Evolutionary conservation across 2,888 invertebrate genomes (phyloP).

Genomic region (Lasioglossum figueresi): DNA sequence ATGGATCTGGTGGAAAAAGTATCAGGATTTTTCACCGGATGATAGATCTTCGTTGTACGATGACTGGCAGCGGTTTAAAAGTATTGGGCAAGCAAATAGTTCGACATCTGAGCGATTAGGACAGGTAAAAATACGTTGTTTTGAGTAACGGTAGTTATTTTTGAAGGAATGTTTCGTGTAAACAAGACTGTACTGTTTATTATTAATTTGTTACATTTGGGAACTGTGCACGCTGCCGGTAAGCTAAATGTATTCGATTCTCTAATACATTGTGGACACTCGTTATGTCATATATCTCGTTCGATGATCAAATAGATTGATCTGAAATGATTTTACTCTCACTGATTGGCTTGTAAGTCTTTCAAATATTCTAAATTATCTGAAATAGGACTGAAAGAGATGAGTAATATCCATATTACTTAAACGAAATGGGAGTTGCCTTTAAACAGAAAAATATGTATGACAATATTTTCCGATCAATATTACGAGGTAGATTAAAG

Average conservation of each 20-base stretch:
- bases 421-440: too few relatives aligned
- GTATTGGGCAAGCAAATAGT: neutral
- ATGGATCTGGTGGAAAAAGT: neutral
- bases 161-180: neutral
- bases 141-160: neutral
- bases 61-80: constrained; percentile 4
- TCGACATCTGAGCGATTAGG: neutral
- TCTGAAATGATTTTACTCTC: neutral
- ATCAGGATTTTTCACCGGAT: neutral
- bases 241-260: neutral
- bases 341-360: too few relatives aligned
- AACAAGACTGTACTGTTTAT: neutral
- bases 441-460: too few relatives aligned
- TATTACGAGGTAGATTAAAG: too few relatives aligned
- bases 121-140: neutral
- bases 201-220: neutral
- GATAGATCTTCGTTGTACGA: neutral
- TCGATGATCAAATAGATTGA: neutral
- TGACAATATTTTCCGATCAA: too few relatives aligned
- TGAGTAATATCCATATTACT: too few relatives aligned
- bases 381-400: too few relatives aligned
- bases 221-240: too few relatives aligned
- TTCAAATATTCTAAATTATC: too few relatives aligned
- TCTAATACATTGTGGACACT: neutral
- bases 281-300: neutral